Evolutionary conservation across 1,140 invertebrate genomes (phyloP), one percentile per base, ranked within the genome.

Genomic region (Leptopilina clavipes): DNA sequence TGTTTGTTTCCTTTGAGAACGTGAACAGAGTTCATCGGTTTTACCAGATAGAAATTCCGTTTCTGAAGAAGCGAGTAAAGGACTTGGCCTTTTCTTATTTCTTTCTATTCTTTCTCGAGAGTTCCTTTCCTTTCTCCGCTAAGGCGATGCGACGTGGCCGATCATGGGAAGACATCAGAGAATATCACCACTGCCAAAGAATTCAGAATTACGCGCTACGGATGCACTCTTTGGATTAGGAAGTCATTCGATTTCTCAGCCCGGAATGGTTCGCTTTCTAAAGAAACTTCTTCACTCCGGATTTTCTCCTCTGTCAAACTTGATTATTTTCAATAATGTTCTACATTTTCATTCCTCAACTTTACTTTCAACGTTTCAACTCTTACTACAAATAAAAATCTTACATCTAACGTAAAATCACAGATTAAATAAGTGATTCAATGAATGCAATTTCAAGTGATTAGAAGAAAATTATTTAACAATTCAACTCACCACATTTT

Each of bases 401-500:
- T 72, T 48, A 17, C 71, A n/a, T 7, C n/a, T 1, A 52, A 17
- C 19, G 48, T 14, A 19, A 43, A 65, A 10, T 44, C 8, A 40
- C 9, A 17, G 48, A 14, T 45, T n/a, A n/a, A 72, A 48, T 44
- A 44, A n/a, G n/a, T n/a, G n/a, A n/a, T 56, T n/a, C n/a, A 19
- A 31, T 70, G 59, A 45, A 14, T 14, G 25, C 25, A 31, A 31
- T 44, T 11, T 12, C 11, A 14, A 45, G 37, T 9, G 9, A 40
- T 40, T 40, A 9, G 9, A 7, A 9, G 9, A 40, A 40, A 40
- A 40, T 3, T 8, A 40, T 44, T 71, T n/a, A 3, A 10, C n/a
- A 14, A 19, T 14, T n/a, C 19, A 18, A 87, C 92, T 93, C 90
- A 96, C 95, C 89, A 92, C 89, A 81, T 94, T 92, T 73, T 93